These are phyloP conservation scores for Tipula helvola DNA, from an alignment of 2,888 invertebrate genomes.

Conservation along the genomic window DNA sequence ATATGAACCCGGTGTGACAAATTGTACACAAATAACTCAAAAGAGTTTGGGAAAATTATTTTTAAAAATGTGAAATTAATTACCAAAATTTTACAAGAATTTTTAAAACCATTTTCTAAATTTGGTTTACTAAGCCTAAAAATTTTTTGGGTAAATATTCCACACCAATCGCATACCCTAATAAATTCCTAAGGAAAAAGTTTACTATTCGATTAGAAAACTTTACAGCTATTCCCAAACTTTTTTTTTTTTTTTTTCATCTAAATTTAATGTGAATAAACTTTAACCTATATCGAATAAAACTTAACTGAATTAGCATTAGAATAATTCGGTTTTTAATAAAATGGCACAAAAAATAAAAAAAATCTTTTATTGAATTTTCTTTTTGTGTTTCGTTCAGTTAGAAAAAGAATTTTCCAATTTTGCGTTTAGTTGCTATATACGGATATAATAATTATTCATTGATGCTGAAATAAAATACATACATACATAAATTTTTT, in stretches of 20 bases:
- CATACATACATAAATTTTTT: neutral
- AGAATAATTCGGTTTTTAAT: neutral
- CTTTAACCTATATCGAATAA: neutral
- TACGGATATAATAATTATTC: neutral
- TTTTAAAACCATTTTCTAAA: neutral
- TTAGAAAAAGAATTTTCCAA: neutral
- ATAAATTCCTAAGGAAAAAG: neutral
- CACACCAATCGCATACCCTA: neutral
- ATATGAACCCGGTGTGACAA: neutral
- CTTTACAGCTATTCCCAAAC: neutral
- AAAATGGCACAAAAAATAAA: neutral
- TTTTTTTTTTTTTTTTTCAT: neutral
- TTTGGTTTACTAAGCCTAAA: no score
- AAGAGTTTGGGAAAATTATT: neutral
- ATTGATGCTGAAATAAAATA: neutral
- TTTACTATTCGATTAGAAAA: neutral
- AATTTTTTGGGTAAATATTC: neutral
- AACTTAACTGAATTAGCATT: slow-evolving; percentile 4
- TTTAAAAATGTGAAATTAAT: neutral
- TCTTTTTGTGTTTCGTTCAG: neutral
- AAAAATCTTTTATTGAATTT: neutral
- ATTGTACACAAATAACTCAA: neutral
- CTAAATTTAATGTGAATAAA: neutral
- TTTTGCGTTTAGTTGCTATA: neutral
- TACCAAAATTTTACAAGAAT: neutral